Percentiles rank a stretch among this genome's conserved stretches.
Conservation (phyloP, 2,113 vertebrate species). For the Picathartes gymnocephalus region DNA sequence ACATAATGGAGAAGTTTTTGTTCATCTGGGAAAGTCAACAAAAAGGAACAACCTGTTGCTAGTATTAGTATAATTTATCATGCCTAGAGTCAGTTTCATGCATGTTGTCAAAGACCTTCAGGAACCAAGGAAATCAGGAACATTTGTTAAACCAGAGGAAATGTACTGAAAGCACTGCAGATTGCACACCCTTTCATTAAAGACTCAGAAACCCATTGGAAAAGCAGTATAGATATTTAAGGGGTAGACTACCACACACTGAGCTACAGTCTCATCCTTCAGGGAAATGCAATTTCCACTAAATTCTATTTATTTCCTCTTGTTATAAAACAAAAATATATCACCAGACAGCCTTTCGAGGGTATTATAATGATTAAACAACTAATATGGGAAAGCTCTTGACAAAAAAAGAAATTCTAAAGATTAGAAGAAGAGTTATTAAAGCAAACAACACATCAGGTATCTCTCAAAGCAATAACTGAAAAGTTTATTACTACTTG, state of each 20-base stretch:
- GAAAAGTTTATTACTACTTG: background rate
- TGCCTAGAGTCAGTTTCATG: background rate
- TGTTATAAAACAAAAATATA: background rate
- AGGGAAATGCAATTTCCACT: background rate
- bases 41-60: background rate
- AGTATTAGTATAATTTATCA: background rate
- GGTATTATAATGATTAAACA: background rate
- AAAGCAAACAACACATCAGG: background rate
- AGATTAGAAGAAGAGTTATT: background rate
- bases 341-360: background rate
- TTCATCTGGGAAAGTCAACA: background rate
- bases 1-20: background rate
- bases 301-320: background rate
- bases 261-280: background rate
- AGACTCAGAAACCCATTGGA: background rate
- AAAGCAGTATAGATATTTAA: background rate
- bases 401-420: background rate
- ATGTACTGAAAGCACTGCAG: background rate
- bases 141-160: background rate
- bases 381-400: background rate
- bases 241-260: background rate
- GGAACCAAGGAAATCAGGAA: background rate
- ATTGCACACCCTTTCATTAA: background rate
- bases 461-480: background rate
- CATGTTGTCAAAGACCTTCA: background rate